phyloP scores from a whole-genome alignment of 2,797 vertebrate species.

The Anas flavirostris region DNA sequence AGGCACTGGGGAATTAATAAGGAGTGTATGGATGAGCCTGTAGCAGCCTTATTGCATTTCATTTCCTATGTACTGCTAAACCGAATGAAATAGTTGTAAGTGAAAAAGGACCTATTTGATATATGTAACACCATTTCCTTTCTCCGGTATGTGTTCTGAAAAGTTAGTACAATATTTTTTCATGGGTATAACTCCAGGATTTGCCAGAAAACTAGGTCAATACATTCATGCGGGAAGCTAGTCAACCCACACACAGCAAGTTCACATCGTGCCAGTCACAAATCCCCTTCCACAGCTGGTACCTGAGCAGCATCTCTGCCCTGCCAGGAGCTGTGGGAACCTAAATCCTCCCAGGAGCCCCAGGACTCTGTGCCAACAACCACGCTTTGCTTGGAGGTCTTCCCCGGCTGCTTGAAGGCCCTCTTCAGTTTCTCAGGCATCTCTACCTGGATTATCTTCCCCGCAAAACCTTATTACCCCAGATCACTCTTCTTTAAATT shows the following conservation, averaged over 20 bases:
- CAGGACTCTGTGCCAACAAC: fast-evolving
- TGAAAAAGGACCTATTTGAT: background rate
- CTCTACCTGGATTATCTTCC: background rate
- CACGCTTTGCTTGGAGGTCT: background rate
- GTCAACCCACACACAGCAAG: too few relatives aligned
- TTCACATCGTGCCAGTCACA: background rate
- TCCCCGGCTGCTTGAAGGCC: background rate
- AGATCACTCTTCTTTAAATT: background rate
- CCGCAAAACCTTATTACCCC: background rate
- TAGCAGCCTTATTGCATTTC: background rate
- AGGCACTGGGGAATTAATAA: background rate
- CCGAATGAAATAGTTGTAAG: background rate
- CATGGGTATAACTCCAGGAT: background rate
- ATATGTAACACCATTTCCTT: background rate
- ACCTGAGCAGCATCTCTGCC: background rate
- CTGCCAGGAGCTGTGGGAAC: background rate
- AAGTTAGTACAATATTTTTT: background rate
- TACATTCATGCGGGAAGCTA: background rate
- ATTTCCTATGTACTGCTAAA: background rate
- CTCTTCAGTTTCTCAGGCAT: background rate
- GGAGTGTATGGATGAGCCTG: background rate
- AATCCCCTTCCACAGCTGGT: background rate
- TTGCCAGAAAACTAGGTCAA: background rate
- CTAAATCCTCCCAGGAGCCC: background rate
- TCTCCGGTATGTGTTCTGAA: background rate